These are phyloP conservation scores for Zophobas morio DNA, from an alignment of 1,140 invertebrate genomes.

Conservation along the genomic window DNA sequence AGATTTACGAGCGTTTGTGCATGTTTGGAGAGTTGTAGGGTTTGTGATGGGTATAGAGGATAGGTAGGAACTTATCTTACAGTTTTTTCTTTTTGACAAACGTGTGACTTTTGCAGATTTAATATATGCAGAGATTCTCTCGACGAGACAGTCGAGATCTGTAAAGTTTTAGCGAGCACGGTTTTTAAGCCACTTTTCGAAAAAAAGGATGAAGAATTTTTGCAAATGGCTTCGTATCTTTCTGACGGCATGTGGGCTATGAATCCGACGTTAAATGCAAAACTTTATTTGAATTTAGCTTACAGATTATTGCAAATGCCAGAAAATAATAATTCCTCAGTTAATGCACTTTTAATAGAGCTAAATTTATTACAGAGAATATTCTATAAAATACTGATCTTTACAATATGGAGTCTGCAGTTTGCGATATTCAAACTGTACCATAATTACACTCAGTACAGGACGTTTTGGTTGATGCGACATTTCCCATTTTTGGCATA, in stretches of 20 bases:
- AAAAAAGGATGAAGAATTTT: slow-evolving; percentile 53
- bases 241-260: slow-evolving; percentile 61
- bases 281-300: slow-evolving; percentile 54
- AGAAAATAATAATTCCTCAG: slow-evolving; percentile 5
- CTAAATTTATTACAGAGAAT: slow-evolving; percentile 18
- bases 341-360: not conserved
- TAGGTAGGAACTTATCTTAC: slow-evolving; percentile 67
- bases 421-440: slow-evolving; percentile 52
- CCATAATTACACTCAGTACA: slow-evolving; percentile 52
- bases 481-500: slow-evolving; percentile 62
- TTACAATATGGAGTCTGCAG: slow-evolving; percentile 31
- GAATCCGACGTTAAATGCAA: slow-evolving; percentile 58
- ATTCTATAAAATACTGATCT: slow-evolving; percentile 3
- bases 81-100: no score
- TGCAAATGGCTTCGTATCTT: slow-evolving; percentile 58
- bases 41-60: slow-evolving; percentile 87
- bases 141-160: slow-evolving; percentile 63
- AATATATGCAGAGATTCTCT: slow-evolving; percentile 64
- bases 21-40: slow-evolving; percentile 89
- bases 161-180: slow-evolving; percentile 56
- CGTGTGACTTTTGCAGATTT: slow-evolving; percentile 60
- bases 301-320: slow-evolving; percentile 42
- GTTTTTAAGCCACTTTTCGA: slow-evolving; percentile 54
- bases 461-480: slow-evolving; percentile 59
- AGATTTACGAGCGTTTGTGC: slow-evolving; percentile 81